These are phyloP conservation scores for Limnephilus rhombicus DNA, from an alignment of 2,888 invertebrate genomes.

Conservation along the genomic window DNA sequence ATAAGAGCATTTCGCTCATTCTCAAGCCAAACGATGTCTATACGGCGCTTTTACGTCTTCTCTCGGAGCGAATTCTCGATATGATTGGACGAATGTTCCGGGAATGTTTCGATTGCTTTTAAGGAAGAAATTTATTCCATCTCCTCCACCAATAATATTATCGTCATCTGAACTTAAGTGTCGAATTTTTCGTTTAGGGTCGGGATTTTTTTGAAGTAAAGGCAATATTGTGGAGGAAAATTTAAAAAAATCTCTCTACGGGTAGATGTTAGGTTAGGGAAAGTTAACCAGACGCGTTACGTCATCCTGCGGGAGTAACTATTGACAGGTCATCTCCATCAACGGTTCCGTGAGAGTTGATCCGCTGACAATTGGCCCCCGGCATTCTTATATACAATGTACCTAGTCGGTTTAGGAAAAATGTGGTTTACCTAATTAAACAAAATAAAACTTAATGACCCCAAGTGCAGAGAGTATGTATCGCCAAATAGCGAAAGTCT, in stretches of 20 bases:
- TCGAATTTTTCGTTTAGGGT: neutral
- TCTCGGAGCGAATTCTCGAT: neutral
- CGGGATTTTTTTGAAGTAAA: neutral
- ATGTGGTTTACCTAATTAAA: no score
- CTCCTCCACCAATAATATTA: neutral
- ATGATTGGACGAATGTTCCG: conserved; percentile 1
- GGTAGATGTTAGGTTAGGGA: neutral
- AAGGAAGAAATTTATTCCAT: neutral
- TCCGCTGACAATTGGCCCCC: no score
- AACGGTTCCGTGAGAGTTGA: neutral
- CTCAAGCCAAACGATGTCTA: neutral
- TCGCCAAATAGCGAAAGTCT: no score
- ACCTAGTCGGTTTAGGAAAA: no score
- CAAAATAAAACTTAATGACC: no score
- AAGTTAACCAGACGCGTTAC: neutral
- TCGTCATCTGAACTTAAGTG: neutral
- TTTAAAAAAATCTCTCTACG: neutral
- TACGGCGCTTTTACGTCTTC: neutral
- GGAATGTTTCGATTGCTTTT: neutral
- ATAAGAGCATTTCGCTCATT: neutral
- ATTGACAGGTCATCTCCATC: neutral
- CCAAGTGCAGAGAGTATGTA: no score
- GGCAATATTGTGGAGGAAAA: neutral
- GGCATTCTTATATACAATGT: no score
- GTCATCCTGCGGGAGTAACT: neutral